phyloP scores from a whole-genome alignment of 2,888 invertebrate genomes.

The Thereva nobilitata region DNA sequence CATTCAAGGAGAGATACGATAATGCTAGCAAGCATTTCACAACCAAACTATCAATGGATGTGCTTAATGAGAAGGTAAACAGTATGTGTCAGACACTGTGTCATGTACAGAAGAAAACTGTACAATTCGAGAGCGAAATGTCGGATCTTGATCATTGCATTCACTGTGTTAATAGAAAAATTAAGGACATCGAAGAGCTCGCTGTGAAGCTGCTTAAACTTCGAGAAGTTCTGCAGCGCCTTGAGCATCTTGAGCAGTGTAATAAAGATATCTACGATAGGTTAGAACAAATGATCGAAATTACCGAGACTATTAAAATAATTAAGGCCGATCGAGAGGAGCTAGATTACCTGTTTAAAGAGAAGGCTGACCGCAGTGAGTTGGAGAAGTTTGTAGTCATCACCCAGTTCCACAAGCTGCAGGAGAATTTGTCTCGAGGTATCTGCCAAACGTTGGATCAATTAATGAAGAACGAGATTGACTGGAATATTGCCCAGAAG shows the following conservation, averaged over 20 bases:
- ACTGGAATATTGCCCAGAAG: slow-evolving; percentile 16
- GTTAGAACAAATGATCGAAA: slow-evolving; percentile 19
- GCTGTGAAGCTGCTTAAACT: background rate
- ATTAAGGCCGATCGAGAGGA: slow-evolving; percentile 31
- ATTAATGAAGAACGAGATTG: slow-evolving; percentile 15
- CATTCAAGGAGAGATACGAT: no score
- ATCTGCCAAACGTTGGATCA: slow-evolving; percentile 21
- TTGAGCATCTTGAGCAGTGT: background rate
- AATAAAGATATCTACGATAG: slow-evolving; percentile 1
- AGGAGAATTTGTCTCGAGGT: slow-evolving; percentile 24
- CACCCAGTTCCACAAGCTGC: slow-evolving; percentile 19
- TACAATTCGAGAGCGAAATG: no score
- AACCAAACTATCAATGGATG: no score
- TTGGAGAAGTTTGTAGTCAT: slow-evolving; percentile 15
- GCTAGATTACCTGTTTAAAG: slow-evolving; percentile 25
- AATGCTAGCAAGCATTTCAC: no score
- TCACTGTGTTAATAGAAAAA: no score
- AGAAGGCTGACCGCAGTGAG: slow-evolving; percentile 22
- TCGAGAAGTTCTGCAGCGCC: background rate
- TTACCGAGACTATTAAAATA: slow-evolving; percentile 8
- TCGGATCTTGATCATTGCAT: no score
- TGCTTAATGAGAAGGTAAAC: no score
- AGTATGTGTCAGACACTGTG: no score
- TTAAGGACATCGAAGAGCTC: no score
- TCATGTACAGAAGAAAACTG: no score